These are phyloP conservation scores for Ceratina japonica DNA, from an alignment of 1,140 invertebrate genomes.

Conservation along the genomic window DNA sequence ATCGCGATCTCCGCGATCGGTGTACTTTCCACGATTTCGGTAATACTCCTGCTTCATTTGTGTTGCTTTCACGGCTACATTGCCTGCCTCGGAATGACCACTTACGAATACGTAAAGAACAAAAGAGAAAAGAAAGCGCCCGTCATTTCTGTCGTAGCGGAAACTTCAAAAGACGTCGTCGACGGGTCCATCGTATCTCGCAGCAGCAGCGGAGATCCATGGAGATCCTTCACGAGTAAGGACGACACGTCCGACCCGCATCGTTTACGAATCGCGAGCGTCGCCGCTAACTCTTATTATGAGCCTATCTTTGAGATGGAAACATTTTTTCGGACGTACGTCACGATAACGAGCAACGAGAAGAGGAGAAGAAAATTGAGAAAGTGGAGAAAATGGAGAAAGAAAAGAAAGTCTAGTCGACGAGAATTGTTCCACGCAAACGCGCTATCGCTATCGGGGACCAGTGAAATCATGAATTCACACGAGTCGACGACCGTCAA, in stretches of 20 bases:
- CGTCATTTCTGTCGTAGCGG: not conserved
- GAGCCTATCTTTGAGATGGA: constrained; percentile 68
- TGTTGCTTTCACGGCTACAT: constrained; percentile 95
- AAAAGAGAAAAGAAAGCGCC: constrained; percentile 75
- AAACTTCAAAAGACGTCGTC: constrained; percentile 42
- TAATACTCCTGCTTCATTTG: constrained; percentile 90
- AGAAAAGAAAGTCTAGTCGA: constrained; percentile 15
- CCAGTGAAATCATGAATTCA: constrained; percentile 37
- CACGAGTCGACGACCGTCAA: not conserved
- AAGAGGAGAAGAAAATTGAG: not conserved
- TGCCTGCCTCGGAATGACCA: constrained; percentile 90
- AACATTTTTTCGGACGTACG: constrained; percentile 68
- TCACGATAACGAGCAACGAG: constrained; percentile 24
- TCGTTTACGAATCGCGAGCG: too few relatives aligned
- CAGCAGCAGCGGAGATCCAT: too few relatives aligned
- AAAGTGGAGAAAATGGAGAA: constrained; percentile 57
- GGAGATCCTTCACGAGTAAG: too few relatives aligned
- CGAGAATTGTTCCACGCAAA: constrained; percentile 61
- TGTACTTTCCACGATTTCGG: constrained; percentile 86
- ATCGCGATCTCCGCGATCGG: constrained; percentile 84
- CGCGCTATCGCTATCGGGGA: constrained; percentile 52
- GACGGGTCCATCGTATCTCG: not conserved
- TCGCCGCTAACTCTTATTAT: too few relatives aligned
- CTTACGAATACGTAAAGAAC: constrained; percentile 91
- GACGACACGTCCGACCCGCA: too few relatives aligned